Conservation (phyloP, 2,888 invertebrate genomes). For the Drosophila fungiperda region DNA sequence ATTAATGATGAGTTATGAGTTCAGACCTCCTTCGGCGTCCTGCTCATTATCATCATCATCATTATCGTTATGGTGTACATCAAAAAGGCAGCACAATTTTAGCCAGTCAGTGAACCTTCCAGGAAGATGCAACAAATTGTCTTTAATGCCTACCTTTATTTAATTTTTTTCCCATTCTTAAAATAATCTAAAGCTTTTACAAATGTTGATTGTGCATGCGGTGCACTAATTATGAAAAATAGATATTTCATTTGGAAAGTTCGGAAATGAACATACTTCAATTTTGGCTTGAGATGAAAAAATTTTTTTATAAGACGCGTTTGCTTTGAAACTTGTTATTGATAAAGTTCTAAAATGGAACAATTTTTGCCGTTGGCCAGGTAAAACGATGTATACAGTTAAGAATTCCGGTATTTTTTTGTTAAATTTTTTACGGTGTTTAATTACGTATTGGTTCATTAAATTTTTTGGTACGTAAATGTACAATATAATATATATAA, state of each 20-base stretch:
- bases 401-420: not conserved
- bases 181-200: conserved; percentile 27
- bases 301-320: not conserved
- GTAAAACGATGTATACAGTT: not conserved
- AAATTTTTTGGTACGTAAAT: not conserved
- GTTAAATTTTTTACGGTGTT: not conserved
- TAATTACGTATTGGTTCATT: not conserved
- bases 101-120: conserved; percentile 42
- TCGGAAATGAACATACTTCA: not conserved
- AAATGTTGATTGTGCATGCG: conserved; percentile 1
- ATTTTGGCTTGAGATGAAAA: not conserved
- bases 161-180: conserved; percentile 12
- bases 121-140: conserved; percentile 55
- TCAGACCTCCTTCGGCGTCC: conserved; percentile 67
- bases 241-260: not conserved
- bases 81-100: conserved; percentile 42
- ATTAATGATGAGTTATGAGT: conserved; percentile 82
- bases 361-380: not conserved
- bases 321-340: not conserved
- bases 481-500: not conserved
- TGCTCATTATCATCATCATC: conserved; percentile 39
- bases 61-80: conserved; percentile 24
- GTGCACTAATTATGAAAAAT: conserved; percentile 5
- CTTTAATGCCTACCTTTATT: conserved; percentile 12
- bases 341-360: not conserved